A percentile compares a stretch with the other conserved stretches of the same genome.
phyloP scores from a whole-genome alignment of 2,113 vertebrate species.

The Chamaea fasciata region DNA sequence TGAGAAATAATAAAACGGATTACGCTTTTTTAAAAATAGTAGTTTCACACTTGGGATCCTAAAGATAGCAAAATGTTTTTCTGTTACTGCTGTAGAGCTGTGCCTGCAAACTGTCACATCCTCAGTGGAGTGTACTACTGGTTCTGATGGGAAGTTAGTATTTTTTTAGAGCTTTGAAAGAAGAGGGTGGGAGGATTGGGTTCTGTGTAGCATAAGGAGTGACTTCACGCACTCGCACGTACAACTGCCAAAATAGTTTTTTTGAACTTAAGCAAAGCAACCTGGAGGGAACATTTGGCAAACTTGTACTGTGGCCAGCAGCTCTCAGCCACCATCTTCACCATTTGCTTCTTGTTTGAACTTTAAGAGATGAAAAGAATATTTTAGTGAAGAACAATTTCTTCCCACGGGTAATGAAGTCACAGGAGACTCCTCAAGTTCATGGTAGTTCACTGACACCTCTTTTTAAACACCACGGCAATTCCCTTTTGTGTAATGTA shows the following conservation, averaged over 20 bases:
- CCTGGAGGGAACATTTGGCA: background rate
- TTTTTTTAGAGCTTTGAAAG: background rate
- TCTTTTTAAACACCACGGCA: background rate
- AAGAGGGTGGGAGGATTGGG: background rate
- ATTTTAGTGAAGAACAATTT: background rate
- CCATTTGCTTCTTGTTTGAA: background rate
- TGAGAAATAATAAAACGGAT: background rate
- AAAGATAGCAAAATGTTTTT: conserved; percentile 14
- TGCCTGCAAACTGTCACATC: background rate
- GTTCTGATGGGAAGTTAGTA: background rate
- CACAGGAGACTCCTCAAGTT: background rate
- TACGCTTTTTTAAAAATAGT: background rate
- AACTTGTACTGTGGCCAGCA: background rate
- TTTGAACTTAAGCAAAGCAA: background rate
- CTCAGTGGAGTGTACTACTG: background rate
- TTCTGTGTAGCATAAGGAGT: background rate
- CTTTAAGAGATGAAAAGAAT: background rate
- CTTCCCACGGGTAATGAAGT: background rate
- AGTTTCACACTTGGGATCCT: background rate
- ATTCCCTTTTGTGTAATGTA: background rate
- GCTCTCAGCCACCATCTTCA: background rate
- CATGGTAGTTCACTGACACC: background rate
- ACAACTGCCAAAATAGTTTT: background rate
- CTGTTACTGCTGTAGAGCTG: background rate
- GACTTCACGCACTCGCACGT: background rate